phyloP scores from a whole-genome alignment of 2,888 invertebrate species.

The Seira ritae region DNA sequence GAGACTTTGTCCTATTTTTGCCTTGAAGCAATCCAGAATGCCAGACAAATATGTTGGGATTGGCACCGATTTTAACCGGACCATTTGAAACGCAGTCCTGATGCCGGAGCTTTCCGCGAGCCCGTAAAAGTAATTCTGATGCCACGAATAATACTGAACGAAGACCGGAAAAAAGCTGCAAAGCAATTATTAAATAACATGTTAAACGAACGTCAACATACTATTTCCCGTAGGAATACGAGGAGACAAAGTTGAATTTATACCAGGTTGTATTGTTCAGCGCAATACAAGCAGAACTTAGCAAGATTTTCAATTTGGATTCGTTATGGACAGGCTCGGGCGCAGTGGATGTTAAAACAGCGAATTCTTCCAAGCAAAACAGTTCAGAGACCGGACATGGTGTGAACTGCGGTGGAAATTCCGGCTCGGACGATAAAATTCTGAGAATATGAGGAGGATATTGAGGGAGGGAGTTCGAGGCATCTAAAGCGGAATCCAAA shows the following conservation, averaged over 20 bases:
- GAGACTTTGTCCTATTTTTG: conserved; percentile 84
- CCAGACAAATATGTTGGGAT: conserved; percentile 86
- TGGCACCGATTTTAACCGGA: conserved; percentile 88
- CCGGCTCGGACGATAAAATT: conserved; percentile 55
- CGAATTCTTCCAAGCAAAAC: conserved; percentile 89
- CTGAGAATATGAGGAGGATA: conserved; percentile 63
- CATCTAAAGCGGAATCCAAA: conserved; percentile 14
- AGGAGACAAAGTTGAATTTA: conserved; percentile 8
- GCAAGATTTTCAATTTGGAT: conserved; percentile 85
- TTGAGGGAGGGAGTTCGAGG: conserved; percentile 30
- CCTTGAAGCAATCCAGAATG: conserved; percentile 90
- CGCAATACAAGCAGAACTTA: conserved; percentile 89
- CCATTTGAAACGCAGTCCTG: conserved; percentile 91
- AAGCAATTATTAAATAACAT: conserved; percentile 18
- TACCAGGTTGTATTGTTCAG: conserved; percentile 87
- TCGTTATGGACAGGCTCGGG: conserved; percentile 80
- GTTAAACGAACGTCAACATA: neutral
- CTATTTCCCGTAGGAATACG: neutral
- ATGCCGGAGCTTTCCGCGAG: conserved; percentile 86
- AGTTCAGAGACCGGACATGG: conserved; percentile 68
- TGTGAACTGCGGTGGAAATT: conserved; percentile 66
- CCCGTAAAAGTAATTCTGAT: conserved; percentile 86
- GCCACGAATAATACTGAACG: conserved; percentile 88
- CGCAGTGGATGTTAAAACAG: conserved; percentile 83
- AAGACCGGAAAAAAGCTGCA: conserved; percentile 87